A percentile compares a stretch with the other conserved stretches of the same genome.
phyloP scores from a whole-genome alignment of 2,113 vertebrate genomes.

The Himantopus leucocephalus region DNA sequence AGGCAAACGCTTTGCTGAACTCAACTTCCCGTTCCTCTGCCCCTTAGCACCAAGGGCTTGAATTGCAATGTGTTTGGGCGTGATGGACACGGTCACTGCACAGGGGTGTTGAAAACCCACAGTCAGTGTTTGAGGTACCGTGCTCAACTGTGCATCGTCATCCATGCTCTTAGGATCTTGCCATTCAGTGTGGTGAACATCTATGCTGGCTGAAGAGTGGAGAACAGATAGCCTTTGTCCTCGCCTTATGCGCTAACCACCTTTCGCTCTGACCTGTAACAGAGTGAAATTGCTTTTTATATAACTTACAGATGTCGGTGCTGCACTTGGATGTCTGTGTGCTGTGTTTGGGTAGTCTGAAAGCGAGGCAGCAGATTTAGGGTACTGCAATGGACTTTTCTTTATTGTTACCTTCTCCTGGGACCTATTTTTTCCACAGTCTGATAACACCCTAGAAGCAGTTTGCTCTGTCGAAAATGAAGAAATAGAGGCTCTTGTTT shows the following conservation, averaged over 20 bases:
- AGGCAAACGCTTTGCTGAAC: neutral
- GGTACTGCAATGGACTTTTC: neutral
- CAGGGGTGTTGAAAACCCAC: neutral
- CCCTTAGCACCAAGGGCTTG: neutral
- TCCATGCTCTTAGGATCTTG: neutral
- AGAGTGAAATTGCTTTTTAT: neutral
- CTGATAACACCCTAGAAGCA: neutral
- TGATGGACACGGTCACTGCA: neutral
- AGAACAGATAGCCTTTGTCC: neutral
- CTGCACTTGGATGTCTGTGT: neutral
- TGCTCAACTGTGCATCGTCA: accelerated
- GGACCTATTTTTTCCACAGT: neutral
- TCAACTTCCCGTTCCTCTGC: neutral
- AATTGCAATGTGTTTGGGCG: neutral
- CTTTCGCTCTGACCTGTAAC: neutral
- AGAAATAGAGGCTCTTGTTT: neutral
- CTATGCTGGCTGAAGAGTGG: neutral
- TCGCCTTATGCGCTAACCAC: accelerated
- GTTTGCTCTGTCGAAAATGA: neutral
- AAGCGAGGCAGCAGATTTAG: neutral
- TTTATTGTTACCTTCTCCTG: neutral
- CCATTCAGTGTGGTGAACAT: neutral
- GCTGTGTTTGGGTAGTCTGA: neutral
- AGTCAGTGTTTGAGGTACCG: accelerated
- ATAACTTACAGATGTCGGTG: neutral